phyloP scores from a whole-genome alignment of 2,888 invertebrate species.

The Sisyra nigra region DNA sequence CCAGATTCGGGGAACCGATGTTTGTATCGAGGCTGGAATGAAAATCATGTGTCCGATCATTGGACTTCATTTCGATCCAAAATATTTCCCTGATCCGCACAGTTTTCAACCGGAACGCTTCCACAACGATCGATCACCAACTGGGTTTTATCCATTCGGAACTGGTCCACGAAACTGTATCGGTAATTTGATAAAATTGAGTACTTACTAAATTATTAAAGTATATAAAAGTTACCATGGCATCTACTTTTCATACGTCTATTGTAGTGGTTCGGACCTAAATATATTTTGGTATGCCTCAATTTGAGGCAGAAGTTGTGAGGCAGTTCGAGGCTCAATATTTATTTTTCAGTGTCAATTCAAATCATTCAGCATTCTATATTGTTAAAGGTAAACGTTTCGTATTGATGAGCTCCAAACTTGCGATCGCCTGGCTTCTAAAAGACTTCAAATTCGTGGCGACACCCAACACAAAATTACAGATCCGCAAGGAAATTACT shows the following conservation, averaged over 20 bases:
- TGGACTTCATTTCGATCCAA: slow-evolving; percentile 19
- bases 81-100: slow-evolving; percentile 17
- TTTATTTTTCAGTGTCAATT: no score
- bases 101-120: slow-evolving; percentile 17
- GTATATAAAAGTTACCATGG: no score
- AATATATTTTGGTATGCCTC: no score
- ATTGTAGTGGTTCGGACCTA: no score
- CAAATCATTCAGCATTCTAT: no score
- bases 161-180: slow-evolving; percentile 24
- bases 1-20: slow-evolving; percentile 22
- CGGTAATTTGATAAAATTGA: no score
- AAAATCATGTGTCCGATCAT: slow-evolving; percentile 23
- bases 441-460: neutral
- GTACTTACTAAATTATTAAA: no score
- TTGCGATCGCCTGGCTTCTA: slow-evolving; percentile 2
- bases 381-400: slow-evolving; percentile 3
- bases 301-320: no score
- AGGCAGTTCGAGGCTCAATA: no score
- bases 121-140: slow-evolving; percentile 13
- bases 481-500: neutral
- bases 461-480: slow-evolving; percentile 2
- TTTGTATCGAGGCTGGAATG: slow-evolving; percentile 25
- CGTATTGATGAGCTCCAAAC: slow-evolving; percentile 4
- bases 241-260: no score
- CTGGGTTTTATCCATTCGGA: slow-evolving; percentile 21